Percentiles rank a stretch among this genome's conserved stretches.
Conservation (phyloP, 1,140 invertebrate species). For the Apis mellifera region Amel_HAv3.1 CM009931.2:23878501-23879000, state of each 20-base stretch:
- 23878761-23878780: background rate
- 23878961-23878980: background rate
- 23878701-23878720: background rate
- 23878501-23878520: too few species aligned
- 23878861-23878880: background rate
- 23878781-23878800: background rate
- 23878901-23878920: background rate
- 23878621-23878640: background rate
- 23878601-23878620: too few species aligned
- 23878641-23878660: background rate
- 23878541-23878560: too few species aligned
- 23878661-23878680: background rate
- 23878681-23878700: background rate
- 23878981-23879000: background rate
- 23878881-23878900: background rate
- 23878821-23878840: background rate
- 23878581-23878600: too few species aligned
- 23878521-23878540: too few species aligned
- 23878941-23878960: background rate
- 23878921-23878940: background rate
- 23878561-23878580: too few species aligned
- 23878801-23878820: too few species aligned
- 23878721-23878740: background rate
- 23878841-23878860: slow-evolving; percentile 7
- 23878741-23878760: background rate